phyloP scores from a whole-genome alignment of 2,888 invertebrate genomes.

The Pristionchus maxplancki region DNA sequence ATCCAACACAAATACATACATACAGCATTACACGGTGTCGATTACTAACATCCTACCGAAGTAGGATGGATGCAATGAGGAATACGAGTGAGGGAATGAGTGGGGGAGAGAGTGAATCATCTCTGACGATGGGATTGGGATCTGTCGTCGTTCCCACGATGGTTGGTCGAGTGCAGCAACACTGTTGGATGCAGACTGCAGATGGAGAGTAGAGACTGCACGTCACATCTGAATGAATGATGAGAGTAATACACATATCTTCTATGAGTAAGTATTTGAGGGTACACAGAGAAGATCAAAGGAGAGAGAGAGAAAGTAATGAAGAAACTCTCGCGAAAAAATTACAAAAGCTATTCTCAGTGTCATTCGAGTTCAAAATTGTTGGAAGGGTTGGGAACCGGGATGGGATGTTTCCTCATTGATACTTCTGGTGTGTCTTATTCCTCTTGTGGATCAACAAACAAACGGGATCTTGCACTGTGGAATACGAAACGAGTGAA shows the following conservation, averaged over 20 bases:
- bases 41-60: background rate
- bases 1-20: slow-evolving; percentile 4
- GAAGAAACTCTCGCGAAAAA: background rate
- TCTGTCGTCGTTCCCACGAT: slow-evolving; percentile 14
- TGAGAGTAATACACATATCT: too few species aligned
- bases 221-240: slow-evolving; percentile 27
- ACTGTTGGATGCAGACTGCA: slow-evolving; percentile 43
- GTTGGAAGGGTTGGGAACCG: background rate
- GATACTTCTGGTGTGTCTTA: too few species aligned
- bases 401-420: too few species aligned
- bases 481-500: background rate
- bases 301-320: background rate
- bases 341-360: background rate
- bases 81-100: background rate
- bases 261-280: too few species aligned
- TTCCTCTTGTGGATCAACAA: background rate
- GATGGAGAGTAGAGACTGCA: slow-evolving; percentile 6
- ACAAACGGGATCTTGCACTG: too few species aligned
- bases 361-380: background rate
- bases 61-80: background rate
- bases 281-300: background rate
- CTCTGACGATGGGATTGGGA: slow-evolving; percentile 45
- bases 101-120: background rate
- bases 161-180: slow-evolving; percentile 30
- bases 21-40: background rate